Conservation (phyloP, 2,113 vertebrate species). For the Sinosuthora webbiana region DNA sequence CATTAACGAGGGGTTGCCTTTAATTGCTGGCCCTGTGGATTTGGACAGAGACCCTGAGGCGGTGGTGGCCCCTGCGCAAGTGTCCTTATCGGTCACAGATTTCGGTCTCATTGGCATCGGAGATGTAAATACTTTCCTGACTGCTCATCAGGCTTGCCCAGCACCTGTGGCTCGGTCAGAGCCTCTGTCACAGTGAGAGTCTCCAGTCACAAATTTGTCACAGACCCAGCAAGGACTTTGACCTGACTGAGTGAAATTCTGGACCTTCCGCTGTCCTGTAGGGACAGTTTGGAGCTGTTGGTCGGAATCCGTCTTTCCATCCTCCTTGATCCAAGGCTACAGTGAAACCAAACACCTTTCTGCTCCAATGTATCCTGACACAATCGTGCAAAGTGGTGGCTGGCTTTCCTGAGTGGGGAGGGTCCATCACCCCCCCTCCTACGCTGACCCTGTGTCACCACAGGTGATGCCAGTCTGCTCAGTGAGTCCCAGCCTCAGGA, state of each 20-base stretch:
- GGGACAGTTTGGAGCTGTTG: constrained; percentile 28
- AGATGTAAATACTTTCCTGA: constrained; percentile 80
- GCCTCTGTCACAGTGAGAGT: constrained; percentile 82
- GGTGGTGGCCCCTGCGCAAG: constrained; percentile 67
- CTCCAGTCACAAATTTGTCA: not conserved
- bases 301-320: constrained; percentile 40
- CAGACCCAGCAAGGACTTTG: constrained; percentile 29
- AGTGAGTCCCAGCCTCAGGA: not conserved
- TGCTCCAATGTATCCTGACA: constrained; percentile 6
- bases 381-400: not conserved
- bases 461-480: not conserved
- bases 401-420: not conserved
- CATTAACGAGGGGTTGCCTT: constrained; percentile 64
- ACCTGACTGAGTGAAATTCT: constrained; percentile 33
- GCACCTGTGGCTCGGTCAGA: constrained; percentile 73
- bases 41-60: constrained; percentile 64
- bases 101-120: constrained; percentile 81
- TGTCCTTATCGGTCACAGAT: constrained; percentile 79
- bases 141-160: constrained; percentile 67
- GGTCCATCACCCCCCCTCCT: not conserved
- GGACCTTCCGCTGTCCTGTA: not conserved
- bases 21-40: constrained; percentile 58
- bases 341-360: constrained; percentile 53
- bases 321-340: constrained; percentile 50
- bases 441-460: not conserved